Conservation (phyloP, 1,140 invertebrate species). For the Galleria mellonella region DNA sequence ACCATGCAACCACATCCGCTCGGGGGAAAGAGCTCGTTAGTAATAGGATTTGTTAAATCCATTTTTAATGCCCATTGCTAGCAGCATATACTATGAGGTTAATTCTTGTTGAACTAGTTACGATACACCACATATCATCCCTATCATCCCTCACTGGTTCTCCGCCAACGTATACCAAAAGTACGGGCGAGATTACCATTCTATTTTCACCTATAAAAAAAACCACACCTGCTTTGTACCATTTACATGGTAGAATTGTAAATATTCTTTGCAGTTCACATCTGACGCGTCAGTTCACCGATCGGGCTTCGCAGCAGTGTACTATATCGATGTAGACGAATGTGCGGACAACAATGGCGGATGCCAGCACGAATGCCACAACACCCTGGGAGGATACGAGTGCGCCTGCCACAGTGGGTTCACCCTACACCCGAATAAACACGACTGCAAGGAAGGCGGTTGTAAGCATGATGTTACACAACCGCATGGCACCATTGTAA, state of each 20-base stretch:
- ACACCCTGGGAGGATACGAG: constrained; percentile 95
- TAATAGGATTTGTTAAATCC: too few relatives aligned
- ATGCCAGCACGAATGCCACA: constrained; percentile 97
- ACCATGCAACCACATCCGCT: too few relatives aligned
- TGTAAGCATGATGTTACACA: constrained; percentile 89
- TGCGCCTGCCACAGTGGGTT: constrained; percentile 98
- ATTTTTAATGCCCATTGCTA: too few relatives aligned
- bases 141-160: too few relatives aligned
- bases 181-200: too few relatives aligned
- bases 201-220: too few relatives aligned
- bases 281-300: constrained; percentile 96
- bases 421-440: constrained; percentile 94
- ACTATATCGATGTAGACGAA: constrained; percentile 97
- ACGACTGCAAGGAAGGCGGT: constrained; percentile 97
- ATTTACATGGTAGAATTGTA: background rate
- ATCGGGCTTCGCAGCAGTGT: constrained; percentile 94
- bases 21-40: too few relatives aligned
- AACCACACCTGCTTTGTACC: too few relatives aligned
- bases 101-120: too few relatives aligned
- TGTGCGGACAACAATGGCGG: constrained; percentile 96
- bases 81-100: too few relatives aligned
- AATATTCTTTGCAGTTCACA: constrained; percentile 77
- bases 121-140: too few relatives aligned
- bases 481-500: constrained; percentile 87
- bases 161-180: too few relatives aligned